phyloP scores from a whole-genome alignment of 2,888 invertebrate genomes.

The Acleris emargana region DNA sequence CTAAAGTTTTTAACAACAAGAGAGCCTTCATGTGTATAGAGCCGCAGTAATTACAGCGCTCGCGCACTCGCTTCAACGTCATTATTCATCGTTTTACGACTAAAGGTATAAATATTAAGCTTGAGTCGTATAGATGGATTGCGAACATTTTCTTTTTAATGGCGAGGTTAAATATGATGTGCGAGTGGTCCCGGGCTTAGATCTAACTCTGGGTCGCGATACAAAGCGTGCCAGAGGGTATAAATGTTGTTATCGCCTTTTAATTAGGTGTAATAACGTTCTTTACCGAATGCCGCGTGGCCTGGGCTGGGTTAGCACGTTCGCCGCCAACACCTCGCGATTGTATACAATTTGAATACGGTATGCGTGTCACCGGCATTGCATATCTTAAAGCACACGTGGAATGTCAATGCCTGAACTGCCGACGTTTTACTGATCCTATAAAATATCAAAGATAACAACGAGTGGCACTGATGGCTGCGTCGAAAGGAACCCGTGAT shows the following conservation, averaged over 20 bases:
- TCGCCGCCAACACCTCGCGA: no score
- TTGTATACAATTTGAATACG: no score
- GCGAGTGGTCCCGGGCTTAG: slow-evolving; percentile 68
- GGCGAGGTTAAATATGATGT: slow-evolving; percentile 79
- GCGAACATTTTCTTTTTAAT: slow-evolving; percentile 84
- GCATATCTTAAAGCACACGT: slow-evolving; percentile 38
- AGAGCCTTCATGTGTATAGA: slow-evolving; percentile 75
- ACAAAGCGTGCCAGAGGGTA: slow-evolving; percentile 63
- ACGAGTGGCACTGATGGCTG: slow-evolving; percentile 70
- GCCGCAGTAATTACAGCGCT: slow-evolving; percentile 80
- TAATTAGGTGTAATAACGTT: slow-evolving; percentile 74
- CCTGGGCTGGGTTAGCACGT: not conserved
- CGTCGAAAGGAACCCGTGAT: slow-evolving; percentile 71
- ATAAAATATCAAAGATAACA: slow-evolving; percentile 83
- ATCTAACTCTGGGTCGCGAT: slow-evolving; percentile 61
- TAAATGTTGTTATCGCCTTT: slow-evolving; percentile 68
- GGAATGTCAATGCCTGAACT: slow-evolving; percentile 79
- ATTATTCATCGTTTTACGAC: slow-evolving; percentile 84
- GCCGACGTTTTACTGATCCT: slow-evolving; percentile 82
- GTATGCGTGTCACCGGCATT: not conserved
- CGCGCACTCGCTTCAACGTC: slow-evolving; percentile 80
- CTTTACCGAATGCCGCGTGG: slow-evolving; percentile 61
- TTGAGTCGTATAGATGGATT: slow-evolving; percentile 81
- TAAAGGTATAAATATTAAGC: slow-evolving; percentile 83
- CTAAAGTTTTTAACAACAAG: slow-evolving; percentile 76